These are phyloP conservation scores for Falco columbarius DNA, from an alignment of 2,797 vertebrate genomes.

Conservation along the genomic window DNA sequence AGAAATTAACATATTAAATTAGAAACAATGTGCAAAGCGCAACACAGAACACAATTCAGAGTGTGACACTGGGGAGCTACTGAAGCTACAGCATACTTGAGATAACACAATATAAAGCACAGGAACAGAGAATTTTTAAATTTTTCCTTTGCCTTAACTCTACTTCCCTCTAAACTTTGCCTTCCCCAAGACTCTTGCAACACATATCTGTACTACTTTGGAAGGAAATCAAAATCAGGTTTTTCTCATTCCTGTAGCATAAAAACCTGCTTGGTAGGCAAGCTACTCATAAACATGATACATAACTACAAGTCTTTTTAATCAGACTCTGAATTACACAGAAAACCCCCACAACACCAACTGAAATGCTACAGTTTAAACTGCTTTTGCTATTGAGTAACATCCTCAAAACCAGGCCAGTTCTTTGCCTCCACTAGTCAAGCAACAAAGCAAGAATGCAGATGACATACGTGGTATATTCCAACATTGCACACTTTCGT, in stretches of 20 bases:
- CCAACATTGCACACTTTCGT: constrained; percentile 72
- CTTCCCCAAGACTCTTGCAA: not conserved
- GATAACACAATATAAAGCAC: not conserved
- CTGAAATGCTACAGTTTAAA: not conserved
- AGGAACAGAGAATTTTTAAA: not conserved
- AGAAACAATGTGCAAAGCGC: not conserved
- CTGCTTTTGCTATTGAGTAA: not conserved
- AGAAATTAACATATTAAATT: not conserved
- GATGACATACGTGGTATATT: constrained; percentile 77
- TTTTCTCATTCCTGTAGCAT: not conserved
- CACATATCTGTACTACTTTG: not conserved
- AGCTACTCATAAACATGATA: not conserved
- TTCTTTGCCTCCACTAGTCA: not conserved
- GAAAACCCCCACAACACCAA: not conserved
- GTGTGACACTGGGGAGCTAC: not conserved
- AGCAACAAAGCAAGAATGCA: not conserved
- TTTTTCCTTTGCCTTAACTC: not conserved
- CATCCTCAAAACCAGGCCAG: not conserved
- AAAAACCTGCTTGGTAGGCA: not conserved
- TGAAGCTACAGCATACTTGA: not conserved
- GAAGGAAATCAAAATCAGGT: not conserved
- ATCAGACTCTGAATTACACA: not conserved
- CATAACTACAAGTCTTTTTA: not conserved
- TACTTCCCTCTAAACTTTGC: not conserved
- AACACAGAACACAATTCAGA: not conserved